Base-by-base conservation (phyloP, 1,140 invertebrate genomes). In the Papilio dardanus region DNA sequence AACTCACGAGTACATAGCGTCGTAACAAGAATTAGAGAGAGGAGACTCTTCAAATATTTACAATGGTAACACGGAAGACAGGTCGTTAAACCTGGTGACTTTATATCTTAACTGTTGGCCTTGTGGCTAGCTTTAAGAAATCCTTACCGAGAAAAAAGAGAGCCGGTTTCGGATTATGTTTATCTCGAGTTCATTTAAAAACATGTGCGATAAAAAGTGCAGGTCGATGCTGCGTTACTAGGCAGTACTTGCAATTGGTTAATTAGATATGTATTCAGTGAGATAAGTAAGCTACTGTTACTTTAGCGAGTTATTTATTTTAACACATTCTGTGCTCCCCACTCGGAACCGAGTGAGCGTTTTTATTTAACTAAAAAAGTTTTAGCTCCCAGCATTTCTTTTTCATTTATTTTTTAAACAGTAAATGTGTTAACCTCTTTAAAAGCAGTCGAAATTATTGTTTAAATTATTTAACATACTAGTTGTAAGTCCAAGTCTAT, bases 41-140 rank as follows among this genome's bases (percentile, higher is more conserved):
- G 67, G 74, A 77, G 76, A 74, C 76, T 37, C 73, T 74, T 77
- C 76, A 80, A 80, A 77, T 80, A 75, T 78, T 80, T 77, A 75
- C 75, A 74, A 76, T 80, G 65, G 71, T 74, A 74, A 75, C 71
- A 74, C 71, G 76, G 76, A 66, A 80, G 79, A 74, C 74, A 73
- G 79, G 77, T 80, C 79, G 76, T 76, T 80, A 78, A 79, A 80
- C 74, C 67, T 66, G n/a, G 67, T 19, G 35, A 69, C 33, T 69
- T 33, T 69, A 24, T 21, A 69, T 69, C 67, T 69, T 69, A 69
- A 69, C 31, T 35, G 54, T 12, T 35, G 33, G 67, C 67, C 35
- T 69, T 40, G 65, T 67, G 35, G 54, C 54, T 10, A 62, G 24
- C 54, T 62, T 62, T 62, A 62, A 62, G 28, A 24, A 62, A 62